These are phyloP conservation scores for Netelia melanura DNA, from an alignment of 2,888 invertebrate species.

Conservation along the genomic window DNA sequence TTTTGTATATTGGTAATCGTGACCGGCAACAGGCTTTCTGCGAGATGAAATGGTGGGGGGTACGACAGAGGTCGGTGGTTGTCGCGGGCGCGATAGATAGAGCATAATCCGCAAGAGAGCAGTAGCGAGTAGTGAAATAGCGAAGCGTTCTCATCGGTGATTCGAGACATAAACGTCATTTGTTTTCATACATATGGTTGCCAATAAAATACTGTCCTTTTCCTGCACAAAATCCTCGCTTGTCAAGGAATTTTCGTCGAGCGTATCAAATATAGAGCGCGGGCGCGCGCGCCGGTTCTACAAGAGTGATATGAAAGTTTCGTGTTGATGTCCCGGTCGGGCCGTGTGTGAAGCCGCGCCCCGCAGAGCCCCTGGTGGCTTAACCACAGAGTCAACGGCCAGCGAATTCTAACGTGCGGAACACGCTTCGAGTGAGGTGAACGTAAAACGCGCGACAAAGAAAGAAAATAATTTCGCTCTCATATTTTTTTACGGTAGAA, in stretches of 20 bases:
- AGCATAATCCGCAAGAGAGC: constrained; percentile 51
- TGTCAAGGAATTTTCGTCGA: neutral
- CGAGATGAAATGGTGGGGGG: neutral
- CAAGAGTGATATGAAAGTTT: constrained; percentile 30
- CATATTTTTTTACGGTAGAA: neutral
- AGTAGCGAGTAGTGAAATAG: constrained; percentile 34
- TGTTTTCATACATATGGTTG: constrained; percentile 28
- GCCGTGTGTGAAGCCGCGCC: constrained; percentile 39
- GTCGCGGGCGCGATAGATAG: constrained; percentile 62
- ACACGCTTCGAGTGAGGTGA: neutral
- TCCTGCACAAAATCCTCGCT: neutral
- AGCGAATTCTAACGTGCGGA: neutral
- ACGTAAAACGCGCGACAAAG: neutral
- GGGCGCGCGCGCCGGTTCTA: neutral
- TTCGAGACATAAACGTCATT: constrained; percentile 56
- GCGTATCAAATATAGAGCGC: constrained; percentile 16
- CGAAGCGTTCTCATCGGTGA: constrained; percentile 34
- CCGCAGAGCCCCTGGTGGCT: constrained; percentile 17
- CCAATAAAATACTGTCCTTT: neutral
- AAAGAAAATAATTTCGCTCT: neutral
- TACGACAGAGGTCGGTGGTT: neutral
- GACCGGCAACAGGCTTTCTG: constrained; percentile 63
- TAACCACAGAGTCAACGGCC: neutral
- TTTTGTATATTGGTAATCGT: constrained; percentile 45
- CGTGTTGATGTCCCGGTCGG: constrained; percentile 12